Conservation (phyloP, 2,797 vertebrate genomes). For the Malurus leucopterus region DNA sequence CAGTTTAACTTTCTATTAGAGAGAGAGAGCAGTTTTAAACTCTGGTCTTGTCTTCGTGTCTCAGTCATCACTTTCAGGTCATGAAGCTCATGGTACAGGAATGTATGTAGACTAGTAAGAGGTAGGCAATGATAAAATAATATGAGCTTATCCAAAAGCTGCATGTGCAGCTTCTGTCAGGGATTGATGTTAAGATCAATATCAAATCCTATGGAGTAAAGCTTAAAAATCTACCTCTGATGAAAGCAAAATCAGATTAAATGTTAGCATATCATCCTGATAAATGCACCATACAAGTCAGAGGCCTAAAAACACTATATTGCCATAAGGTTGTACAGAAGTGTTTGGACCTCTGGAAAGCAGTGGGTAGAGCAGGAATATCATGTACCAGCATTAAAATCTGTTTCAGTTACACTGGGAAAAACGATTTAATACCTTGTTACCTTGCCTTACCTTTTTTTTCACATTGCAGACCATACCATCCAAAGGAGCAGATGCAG, state of each 20-base stretch:
- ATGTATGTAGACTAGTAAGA: not conserved
- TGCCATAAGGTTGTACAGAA: not conserved
- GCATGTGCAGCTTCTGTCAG: not conserved
- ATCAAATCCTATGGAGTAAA: not conserved
- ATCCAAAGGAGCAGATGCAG: slow-evolving; percentile 75
- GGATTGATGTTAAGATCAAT: not conserved
- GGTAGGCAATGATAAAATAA: not conserved
- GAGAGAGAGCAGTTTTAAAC: not conserved
- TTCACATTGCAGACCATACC: slow-evolving; percentile 80
- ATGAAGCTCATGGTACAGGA: not conserved
- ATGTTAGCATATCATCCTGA: not conserved
- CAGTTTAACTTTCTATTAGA: not conserved
- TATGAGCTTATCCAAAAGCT: not conserved
- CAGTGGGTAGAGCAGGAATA: not conserved
- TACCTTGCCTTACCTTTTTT: slow-evolving; percentile 83
- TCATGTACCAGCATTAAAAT: not conserved
- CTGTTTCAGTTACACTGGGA: not conserved
- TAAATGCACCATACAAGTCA: not conserved
- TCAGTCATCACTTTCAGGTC: not conserved
- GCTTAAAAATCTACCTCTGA: not conserved
- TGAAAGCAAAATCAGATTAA: not conserved
- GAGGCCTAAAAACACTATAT: not conserved
- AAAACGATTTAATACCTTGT: slow-evolving; percentile 55
- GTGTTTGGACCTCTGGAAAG: not conserved
- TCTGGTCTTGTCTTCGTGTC: not conserved